Conservation (phyloP, 2,113 vertebrate species). For the Polypterus bichir region DNA sequence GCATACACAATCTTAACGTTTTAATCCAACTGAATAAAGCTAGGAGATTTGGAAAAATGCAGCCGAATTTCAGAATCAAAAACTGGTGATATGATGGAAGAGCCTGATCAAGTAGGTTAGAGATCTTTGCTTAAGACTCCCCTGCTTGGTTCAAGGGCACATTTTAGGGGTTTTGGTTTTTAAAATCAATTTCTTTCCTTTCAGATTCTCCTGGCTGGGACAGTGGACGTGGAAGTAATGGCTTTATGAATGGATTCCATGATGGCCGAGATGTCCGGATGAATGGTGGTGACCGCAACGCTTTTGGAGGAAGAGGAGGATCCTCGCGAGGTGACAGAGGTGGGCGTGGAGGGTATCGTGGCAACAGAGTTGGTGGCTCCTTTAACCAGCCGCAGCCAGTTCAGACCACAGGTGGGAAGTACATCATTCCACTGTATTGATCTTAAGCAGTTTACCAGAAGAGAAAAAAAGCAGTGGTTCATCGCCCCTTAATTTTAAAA, state of each 20-base stretch:
- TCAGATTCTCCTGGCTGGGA: slow-evolving; percentile 58
- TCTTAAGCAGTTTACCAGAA: not conserved
- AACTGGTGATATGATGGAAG: too few relatives aligned
- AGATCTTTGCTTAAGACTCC: too few relatives aligned
- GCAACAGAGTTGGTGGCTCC: slow-evolving; percentile 44
- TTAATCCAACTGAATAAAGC: too few relatives aligned
- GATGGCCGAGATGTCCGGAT: slow-evolving; percentile 49
- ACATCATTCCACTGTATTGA: not conserved
- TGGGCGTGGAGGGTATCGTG: slow-evolving; percentile 45
- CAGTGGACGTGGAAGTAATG: slow-evolving; percentile 44
- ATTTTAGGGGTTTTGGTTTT: not conserved
- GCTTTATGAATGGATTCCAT: slow-evolving; percentile 64
- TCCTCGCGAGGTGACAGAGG: slow-evolving; percentile 56
- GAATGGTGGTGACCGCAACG: slow-evolving; percentile 45
- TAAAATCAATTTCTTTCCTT: slow-evolving; percentile 3
- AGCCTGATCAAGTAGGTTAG: too few relatives aligned
- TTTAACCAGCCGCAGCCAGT: slow-evolving; percentile 51
- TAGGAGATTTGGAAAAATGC: too few relatives aligned
- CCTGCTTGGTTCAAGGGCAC: too few relatives aligned
- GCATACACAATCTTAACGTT: too few relatives aligned
- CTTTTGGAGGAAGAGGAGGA: slow-evolving; percentile 45
- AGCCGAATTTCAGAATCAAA: too few relatives aligned
- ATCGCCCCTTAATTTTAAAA: too few relatives aligned
- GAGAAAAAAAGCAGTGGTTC: too few relatives aligned
- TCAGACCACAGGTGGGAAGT: slow-evolving; percentile 43